These are phyloP conservation scores for Centropus bengalensis DNA, from an alignment of 2,113 vertebrate species.

Conservation along the genomic window DNA sequence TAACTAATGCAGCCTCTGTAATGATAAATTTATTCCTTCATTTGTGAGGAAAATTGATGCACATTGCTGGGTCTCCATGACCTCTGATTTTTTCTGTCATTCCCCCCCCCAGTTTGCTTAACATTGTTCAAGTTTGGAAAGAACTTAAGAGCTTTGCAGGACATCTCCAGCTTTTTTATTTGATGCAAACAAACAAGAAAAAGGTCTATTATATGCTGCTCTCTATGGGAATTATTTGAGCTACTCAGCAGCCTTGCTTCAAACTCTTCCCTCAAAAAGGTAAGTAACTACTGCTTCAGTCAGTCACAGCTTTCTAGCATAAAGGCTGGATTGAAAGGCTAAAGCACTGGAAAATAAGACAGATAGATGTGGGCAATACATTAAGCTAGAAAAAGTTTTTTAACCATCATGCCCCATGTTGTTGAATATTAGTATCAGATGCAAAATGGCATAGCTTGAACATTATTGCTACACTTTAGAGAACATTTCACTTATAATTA, in stretches of 20 bases:
- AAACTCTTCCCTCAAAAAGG: constrained; percentile 58
- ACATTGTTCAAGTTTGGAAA: background rate
- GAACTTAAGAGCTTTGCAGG: constrained; percentile 17
- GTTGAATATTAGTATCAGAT: constrained; percentile 88
- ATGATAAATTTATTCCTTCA: constrained; percentile 55
- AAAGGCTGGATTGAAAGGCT: constrained; percentile 64
- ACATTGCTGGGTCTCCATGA: constrained; percentile 24
- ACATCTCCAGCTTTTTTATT: constrained; percentile 22
- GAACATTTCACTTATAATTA: constrained; percentile 88
- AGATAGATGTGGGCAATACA: constrained; percentile 51
- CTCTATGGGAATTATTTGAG: constrained; percentile 55
- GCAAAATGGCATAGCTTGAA: constrained; percentile 87
- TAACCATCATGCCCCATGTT: constrained; percentile 80
- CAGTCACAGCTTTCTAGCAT: constrained; percentile 45
- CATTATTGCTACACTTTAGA: constrained; percentile 87
- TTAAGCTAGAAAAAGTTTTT: constrained; percentile 68
- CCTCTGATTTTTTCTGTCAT: background rate
- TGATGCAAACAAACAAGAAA: constrained; percentile 19
- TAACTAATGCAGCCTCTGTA: constrained; percentile 23
- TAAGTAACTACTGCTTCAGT: constrained; percentile 31
- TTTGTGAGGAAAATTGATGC: constrained; percentile 34
- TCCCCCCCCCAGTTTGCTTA: background rate
- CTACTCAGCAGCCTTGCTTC: constrained; percentile 67
- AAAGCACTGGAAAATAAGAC: constrained; percentile 34
- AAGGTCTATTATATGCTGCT: constrained; percentile 35